phyloP scores from a whole-genome alignment of 2,888 invertebrate genomes.

The Escarpia spicata region DNA sequence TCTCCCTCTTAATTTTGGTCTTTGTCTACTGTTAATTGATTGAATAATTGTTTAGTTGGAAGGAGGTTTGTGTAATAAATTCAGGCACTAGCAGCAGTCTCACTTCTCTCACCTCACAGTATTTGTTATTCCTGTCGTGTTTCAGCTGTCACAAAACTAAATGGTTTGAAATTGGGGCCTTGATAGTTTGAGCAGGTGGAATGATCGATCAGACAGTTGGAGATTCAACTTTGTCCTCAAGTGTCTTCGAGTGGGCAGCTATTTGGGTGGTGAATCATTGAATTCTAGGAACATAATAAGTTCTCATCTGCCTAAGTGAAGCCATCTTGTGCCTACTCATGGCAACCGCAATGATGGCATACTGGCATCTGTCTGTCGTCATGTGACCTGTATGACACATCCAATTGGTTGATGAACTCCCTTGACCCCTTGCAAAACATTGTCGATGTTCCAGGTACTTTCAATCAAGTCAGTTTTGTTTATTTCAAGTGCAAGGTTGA shows the following conservation, averaged over 20 bases:
- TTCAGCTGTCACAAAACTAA: neutral
- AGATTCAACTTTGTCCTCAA: neutral
- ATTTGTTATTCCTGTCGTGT: neutral
- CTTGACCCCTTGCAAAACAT: neutral
- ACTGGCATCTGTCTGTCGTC: neutral
- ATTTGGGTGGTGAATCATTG: neutral
- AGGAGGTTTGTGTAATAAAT: too few relatives aligned
- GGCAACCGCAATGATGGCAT: neutral
- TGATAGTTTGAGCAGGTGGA: neutral
- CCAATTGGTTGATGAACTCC: neutral
- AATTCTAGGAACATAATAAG: neutral
- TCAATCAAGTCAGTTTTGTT: neutral
- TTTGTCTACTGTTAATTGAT: too few relatives aligned
- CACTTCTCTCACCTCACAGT: neutral
- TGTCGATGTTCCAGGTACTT: neutral
- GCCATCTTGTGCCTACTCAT: neutral
- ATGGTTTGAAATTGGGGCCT: neutral
- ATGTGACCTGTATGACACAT: slow-evolving; percentile 1
- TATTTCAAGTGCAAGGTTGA: neutral
- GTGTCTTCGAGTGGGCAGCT: neutral
- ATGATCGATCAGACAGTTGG: neutral
- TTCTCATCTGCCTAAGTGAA: slow-evolving; percentile 13
- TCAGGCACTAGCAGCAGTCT: too few relatives aligned
- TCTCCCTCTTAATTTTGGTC: too few relatives aligned
- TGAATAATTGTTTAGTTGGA: too few relatives aligned